phyloP scores from a whole-genome alignment of 2,797 vertebrate genomes.

The Spinus olivaceus region DNA sequence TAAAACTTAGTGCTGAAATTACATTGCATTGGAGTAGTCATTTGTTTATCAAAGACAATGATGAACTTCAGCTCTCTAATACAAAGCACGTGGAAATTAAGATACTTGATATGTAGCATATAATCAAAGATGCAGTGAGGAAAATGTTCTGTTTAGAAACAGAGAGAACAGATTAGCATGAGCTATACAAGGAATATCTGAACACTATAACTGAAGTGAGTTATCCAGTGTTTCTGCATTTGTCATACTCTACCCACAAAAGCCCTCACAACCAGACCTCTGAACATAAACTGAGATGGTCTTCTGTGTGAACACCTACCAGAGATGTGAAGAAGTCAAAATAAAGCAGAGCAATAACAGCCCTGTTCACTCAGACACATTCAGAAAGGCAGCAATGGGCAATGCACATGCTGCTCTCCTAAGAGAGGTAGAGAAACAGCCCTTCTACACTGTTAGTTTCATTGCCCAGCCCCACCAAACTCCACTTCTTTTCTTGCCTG shows the following conservation, averaged over 20 bases:
- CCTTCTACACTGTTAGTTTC: background rate
- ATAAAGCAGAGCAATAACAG: background rate
- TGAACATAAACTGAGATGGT: background rate
- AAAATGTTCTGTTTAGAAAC: background rate
- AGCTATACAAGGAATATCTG: background rate
- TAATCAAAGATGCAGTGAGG: background rate
- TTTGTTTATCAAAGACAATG: background rate
- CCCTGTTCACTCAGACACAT: background rate
- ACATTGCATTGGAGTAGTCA: background rate
- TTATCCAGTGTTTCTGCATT: background rate
- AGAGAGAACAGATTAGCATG: background rate
- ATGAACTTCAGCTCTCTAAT: background rate
- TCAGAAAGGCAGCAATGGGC: fast-evolving
- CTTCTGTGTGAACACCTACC: background rate
- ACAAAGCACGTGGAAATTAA: background rate
- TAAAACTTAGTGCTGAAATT: background rate
- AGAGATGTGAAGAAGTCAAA: background rate
- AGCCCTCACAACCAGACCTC: background rate
- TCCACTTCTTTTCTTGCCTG: background rate
- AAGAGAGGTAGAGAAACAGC: background rate
- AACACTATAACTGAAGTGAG: background rate
- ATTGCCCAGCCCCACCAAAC: background rate
- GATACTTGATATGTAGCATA: background rate
- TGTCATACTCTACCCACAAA: background rate
- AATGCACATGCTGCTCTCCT: fast-evolving